Percentiles rank a stretch among this genome's conserved stretches.
phyloP scores from a whole-genome alignment of 2,888 invertebrate species.

The Melanchra persicariae region DNA sequence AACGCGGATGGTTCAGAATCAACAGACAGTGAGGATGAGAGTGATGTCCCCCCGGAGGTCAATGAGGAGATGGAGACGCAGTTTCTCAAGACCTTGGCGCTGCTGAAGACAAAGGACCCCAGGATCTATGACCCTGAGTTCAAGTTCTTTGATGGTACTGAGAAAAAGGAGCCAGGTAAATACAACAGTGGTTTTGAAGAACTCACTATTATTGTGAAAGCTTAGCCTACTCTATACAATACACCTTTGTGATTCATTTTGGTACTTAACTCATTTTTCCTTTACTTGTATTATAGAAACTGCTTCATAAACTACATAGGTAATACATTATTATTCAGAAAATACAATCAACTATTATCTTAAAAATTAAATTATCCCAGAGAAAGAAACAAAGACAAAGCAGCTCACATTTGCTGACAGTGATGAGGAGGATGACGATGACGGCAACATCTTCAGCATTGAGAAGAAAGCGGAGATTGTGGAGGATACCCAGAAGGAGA shows the following conservation, averaged over 20 bases:
- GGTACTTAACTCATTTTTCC: no score
- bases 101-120: constrained; percentile 97
- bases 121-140: constrained; percentile 95
- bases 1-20: constrained; percentile 83
- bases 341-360: background rate
- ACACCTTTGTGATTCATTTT: background rate
- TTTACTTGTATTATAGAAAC: no score
- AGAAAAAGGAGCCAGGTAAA: constrained; percentile 84
- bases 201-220: background rate
- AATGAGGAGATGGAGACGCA: constrained; percentile 94
- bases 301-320: no score
- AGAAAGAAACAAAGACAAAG: constrained; percentile 76
- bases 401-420: constrained; percentile 86
- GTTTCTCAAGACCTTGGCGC: constrained; percentile 96
- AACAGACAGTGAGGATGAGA: constrained; percentile 92
- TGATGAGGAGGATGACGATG: constrained; percentile 78
- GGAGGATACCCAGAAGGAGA: constrained; percentile 59
- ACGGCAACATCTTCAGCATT: constrained; percentile 84
- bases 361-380: constrained; percentile 68
- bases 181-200: background rate
- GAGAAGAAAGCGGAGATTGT: constrained; percentile 83
- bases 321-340: no score
- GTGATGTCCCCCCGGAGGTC: constrained; percentile 90
- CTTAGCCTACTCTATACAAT: background rate
- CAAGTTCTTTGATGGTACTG: constrained; percentile 92